Evolutionary conservation across 1,140 invertebrate genomes (phyloP).

Genomic region (Drosophila pruinosa): DNA sequence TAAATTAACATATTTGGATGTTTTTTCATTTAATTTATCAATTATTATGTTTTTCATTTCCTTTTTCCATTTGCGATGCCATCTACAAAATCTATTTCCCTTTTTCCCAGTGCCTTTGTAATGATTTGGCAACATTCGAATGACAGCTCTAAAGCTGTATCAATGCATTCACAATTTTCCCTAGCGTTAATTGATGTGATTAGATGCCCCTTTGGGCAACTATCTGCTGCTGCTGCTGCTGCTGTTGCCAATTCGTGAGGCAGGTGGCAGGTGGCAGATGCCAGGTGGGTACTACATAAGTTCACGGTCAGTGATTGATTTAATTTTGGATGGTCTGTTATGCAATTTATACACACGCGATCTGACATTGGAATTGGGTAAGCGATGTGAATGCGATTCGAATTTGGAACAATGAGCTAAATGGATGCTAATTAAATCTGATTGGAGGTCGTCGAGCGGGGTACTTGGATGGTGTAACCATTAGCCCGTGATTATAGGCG

Average conservation of each 20-base stretch:
- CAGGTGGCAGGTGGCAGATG: neutral
- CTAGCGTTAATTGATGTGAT: neutral
- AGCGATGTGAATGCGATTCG: slow-evolving; percentile 43
- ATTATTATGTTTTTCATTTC: neutral
- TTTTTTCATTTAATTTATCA: slow-evolving; percentile 17
- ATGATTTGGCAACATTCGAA: slow-evolving; percentile 6
- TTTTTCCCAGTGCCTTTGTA: neutral
- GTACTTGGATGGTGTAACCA: neutral
- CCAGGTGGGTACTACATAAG: neutral
- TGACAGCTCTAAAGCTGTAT: slow-evolving; percentile 2
- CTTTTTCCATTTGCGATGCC: neutral
- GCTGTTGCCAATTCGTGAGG: no score
- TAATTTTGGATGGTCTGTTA: slow-evolving; percentile 54
- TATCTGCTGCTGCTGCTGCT: no score
- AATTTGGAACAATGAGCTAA: slow-evolving; percentile 47
- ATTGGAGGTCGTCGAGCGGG: neutral
- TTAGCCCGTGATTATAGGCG: neutral
- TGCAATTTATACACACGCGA: slow-evolving; percentile 58
- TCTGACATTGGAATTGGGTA: slow-evolving; percentile 66
- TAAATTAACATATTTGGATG: slow-evolving; percentile 35
- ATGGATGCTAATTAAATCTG: slow-evolving; percentile 22
- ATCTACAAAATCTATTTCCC: neutral
- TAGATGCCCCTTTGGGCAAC: neutral
- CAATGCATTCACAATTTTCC: slow-evolving; percentile 4
- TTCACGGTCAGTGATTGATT: slow-evolving; percentile 72